Conservation (phyloP, 2,797 vertebrate genomes). For the Galaxias olidus region DNA sequence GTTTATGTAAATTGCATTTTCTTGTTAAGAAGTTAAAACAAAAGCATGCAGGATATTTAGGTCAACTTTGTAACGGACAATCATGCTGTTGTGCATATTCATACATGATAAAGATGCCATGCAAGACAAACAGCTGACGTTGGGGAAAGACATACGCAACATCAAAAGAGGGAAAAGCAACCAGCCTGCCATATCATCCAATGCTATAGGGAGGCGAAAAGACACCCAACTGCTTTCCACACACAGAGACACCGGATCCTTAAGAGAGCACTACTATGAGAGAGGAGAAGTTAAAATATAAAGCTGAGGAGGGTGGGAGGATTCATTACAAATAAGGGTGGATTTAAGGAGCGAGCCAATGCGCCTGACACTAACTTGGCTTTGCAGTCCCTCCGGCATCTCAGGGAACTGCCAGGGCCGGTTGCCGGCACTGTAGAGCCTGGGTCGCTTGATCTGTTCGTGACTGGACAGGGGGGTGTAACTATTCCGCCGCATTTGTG, state of each 20-base stretch:
- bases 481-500: slow-evolving; percentile 92
- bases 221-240: too few species aligned
- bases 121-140: slow-evolving; percentile 45
- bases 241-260: slow-evolving; percentile 1
- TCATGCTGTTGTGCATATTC: slow-evolving; percentile 56
- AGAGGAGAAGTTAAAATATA: slow-evolving; percentile 10
- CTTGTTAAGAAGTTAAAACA: too few species aligned
- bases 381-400: slow-evolving; percentile 84
- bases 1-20: too few species aligned
- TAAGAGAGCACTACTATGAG: slow-evolving; percentile 20
- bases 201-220: too few species aligned
- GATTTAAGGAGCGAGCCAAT: slow-evolving; percentile 41
- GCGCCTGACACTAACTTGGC: slow-evolving; percentile 83
- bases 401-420: slow-evolving; percentile 79
- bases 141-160: neutral
- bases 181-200: neutral
- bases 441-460: slow-evolving; percentile 87
- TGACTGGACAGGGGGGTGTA: slow-evolving; percentile 92
- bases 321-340: slow-evolving; percentile 36
- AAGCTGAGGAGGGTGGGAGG: slow-evolving; percentile 33
- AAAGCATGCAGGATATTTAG: too few species aligned
- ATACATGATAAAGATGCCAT: slow-evolving; percentile 43
- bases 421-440: slow-evolving; percentile 95
- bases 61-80: neutral
- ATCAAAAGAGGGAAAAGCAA: neutral